Conservation (phyloP, 2,797 vertebrate species). For the Etheostoma perlongum region DNA sequence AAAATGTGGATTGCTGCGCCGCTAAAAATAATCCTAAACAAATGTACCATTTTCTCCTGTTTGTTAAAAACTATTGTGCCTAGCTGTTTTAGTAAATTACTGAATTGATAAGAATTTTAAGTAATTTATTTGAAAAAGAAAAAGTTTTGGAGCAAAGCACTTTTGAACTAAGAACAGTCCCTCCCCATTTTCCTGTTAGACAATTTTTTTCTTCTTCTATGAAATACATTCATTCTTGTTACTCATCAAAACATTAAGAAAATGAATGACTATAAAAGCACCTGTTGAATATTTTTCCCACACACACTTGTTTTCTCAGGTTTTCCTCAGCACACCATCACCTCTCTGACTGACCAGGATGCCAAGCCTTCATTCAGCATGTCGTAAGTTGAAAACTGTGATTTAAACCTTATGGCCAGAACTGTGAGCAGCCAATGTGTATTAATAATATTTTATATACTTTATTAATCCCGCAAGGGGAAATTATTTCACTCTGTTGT, state of each 20-base stretch:
- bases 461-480: too few relatives aligned
- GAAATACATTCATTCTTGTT: neutral
- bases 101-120: neutral
- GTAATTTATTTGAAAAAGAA: neutral
- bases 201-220: neutral
- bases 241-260: neutral
- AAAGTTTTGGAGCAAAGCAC: neutral
- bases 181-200: neutral
- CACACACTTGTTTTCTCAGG: conserved; percentile 78
- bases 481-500: too few relatives aligned
- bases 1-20: neutral
- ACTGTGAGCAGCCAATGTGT: neutral
- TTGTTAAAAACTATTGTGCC: neutral
- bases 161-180: neutral
- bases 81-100: neutral
- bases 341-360: conserved; percentile 89
- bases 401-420: neutral
- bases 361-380: conserved; percentile 97
- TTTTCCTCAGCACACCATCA: conserved; percentile 93
- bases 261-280: neutral
- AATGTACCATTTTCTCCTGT: neutral
- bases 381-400: conserved; percentile 86
- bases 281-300: neutral
- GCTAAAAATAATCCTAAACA: neutral
- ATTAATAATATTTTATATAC: too few relatives aligned